Conservation (phyloP, 92 coral and sea anemone genomes). For the Phenganax marumi region DNA sequence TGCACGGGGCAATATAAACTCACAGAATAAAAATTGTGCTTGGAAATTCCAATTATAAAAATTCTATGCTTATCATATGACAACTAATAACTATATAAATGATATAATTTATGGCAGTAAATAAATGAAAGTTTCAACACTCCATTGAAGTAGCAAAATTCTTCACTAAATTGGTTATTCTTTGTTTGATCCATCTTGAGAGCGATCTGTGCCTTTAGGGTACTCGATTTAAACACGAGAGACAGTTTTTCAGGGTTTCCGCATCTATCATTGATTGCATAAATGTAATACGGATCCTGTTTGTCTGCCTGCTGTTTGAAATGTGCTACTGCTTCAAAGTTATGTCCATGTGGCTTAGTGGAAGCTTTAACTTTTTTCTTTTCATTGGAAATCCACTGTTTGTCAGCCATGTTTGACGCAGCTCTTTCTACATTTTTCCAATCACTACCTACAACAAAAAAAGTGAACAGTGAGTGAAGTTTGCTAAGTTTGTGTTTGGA, state of each 20-base stretch:
- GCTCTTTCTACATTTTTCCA: no score
- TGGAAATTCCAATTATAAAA: conserved; percentile 11
- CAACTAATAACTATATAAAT: conserved; percentile 3
- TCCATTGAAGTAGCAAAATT: not conserved
- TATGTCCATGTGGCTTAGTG: conserved; percentile 39
- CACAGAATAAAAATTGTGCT: conserved; percentile 33
- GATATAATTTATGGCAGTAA: conserved; percentile 20
- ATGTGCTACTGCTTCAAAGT: conserved; percentile 25
- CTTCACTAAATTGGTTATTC: not conserved
- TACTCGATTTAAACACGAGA: conserved; percentile 15
- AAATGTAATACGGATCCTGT: conserved; percentile 11
- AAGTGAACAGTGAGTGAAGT: no score
- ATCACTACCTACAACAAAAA: no score
- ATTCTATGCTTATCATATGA: not conserved
- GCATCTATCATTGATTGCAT: conserved; percentile 1
- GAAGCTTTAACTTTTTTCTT: conserved; percentile 27
- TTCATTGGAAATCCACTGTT: conserved; percentile 45
- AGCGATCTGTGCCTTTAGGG: conserved; percentile 13
- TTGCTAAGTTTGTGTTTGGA: no score
- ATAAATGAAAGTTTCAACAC: conserved; percentile 15
- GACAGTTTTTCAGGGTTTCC: conserved; percentile 6
- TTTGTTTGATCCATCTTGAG: conserved; percentile 20
- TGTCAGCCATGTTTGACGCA: no score
- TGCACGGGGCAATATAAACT: conserved; percentile 33
- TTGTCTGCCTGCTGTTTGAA: conserved; percentile 1